Conservation (phyloP, 2,113 vertebrate species). For the Lagopus muta region DNA sequence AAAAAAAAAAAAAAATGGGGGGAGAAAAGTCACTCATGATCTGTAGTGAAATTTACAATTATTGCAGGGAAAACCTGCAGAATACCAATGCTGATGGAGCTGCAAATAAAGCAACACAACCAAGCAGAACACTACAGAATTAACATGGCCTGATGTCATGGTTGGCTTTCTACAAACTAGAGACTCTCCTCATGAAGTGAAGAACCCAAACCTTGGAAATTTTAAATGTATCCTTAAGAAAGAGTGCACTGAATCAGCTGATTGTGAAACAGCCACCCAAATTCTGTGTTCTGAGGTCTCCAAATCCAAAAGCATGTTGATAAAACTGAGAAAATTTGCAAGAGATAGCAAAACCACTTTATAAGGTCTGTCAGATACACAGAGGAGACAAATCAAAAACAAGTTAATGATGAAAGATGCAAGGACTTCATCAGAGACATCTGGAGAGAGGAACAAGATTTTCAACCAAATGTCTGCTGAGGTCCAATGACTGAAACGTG, state of each 20-base stretch:
- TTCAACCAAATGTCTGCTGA: background rate
- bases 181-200: background rate
- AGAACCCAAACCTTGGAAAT: background rate
- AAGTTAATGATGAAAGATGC: background rate
- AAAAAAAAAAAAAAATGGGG: background rate
- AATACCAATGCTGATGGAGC: background rate
- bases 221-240: background rate
- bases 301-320: background rate
- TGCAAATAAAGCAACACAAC: background rate
- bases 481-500: background rate
- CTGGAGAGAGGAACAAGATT: background rate
- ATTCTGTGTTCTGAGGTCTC: background rate
- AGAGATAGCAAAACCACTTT: background rate
- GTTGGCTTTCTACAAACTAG: accelerated
- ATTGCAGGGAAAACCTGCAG: background rate
- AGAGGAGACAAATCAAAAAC: background rate
- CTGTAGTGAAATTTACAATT: background rate
- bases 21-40: background rate
- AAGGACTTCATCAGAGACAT: background rate
- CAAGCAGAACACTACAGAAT: background rate
- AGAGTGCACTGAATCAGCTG: background rate
- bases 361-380: background rate
- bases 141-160: background rate
- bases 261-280: background rate
- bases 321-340: background rate